Base-by-base conservation (phyloP, 2,113 vertebrate species). In the Tupaia tana region DNA sequence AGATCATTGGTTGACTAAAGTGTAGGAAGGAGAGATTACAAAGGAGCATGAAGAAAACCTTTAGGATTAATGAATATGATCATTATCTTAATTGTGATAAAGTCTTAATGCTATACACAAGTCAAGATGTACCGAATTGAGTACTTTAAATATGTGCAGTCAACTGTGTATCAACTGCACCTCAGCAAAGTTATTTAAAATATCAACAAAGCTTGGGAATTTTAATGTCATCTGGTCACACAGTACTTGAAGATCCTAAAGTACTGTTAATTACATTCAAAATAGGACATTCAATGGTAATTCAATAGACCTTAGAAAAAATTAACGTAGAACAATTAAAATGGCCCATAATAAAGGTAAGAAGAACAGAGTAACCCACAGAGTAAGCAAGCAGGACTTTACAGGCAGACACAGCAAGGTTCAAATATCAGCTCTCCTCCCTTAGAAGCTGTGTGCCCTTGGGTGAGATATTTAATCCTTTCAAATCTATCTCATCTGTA, bases 171-270 rank as follows among this genome's bases (percentile, higher is more conserved):
- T 91, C 43, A 86, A 64, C 85, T 80, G 61, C 56, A 56, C 22
- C 20, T 81, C 19, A 95, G 52, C 8, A 80, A 91, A 95, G 19
- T 11, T 81, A 16, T 89, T 89, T 84, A 61, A 86, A 94, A 79
- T 69, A 93, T 20, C 66, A 88, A 56, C 43, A 71, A 88, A 87
- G 67, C 31, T 75, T 95, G 67, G 69, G 58, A 61, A 92, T 80
- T 83, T 89, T 22, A 78, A 84, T 92, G 59, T 70, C 77, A 90
- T 69, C 3, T 78, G 87, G 71, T 24, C 73, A 90, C 18, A 85
- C 0, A 75, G 43, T 66, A 94, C 52, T 70, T 69, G 74, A 93
- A 95, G 81, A 88, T 79, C 24, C 43, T 93, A 43, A 7, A 86
- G 31, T 75, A 74, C n/a, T 43, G 85, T 79, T 83, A 79, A 86